These are phyloP conservation scores for Pseudomugil tenellus DNA, from an alignment of 2,797 vertebrate species.

Conservation along the genomic window DNA sequence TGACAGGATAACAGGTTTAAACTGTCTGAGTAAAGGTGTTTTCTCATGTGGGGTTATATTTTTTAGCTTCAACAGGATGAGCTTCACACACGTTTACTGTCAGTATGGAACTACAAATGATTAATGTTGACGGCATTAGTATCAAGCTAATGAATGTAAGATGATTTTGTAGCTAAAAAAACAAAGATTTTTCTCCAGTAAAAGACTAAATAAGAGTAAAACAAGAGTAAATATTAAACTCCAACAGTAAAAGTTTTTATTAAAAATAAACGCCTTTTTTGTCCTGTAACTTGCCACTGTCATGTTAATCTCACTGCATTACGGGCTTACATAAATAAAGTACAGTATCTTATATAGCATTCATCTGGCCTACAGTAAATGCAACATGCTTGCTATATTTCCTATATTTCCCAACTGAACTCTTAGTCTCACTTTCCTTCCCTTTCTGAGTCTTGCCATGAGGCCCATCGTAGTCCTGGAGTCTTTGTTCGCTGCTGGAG, in stretches of 20 bases:
- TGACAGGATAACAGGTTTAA: too few relatives aligned
- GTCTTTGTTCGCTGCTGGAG: slow-evolving; percentile 49
- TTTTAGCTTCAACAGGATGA: too few relatives aligned
- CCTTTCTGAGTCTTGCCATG: slow-evolving; percentile 29
- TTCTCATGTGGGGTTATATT: too few relatives aligned
- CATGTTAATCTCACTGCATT: not conserved
- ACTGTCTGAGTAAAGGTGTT: too few relatives aligned
- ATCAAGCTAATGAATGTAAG: not conserved
- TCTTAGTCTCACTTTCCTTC: slow-evolving; percentile 15
- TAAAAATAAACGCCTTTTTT: not conserved
- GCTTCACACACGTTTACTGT: too few relatives aligned
- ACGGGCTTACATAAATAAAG: not conserved
- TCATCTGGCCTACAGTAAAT: not conserved
- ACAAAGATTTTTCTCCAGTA: not conserved
- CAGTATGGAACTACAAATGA: too few relatives aligned
- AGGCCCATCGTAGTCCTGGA: slow-evolving; percentile 30
- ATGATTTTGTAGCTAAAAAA: not conserved
- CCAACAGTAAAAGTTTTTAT: not conserved
- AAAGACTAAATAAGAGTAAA: not conserved
- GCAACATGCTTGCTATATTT: not conserved
- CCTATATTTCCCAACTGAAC: slow-evolving; percentile 24
- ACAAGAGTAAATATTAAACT: not conserved
- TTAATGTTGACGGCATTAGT: not conserved
- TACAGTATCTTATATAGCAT: not conserved
- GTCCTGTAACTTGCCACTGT: too few relatives aligned